Base-by-base conservation (phyloP, 2,113 vertebrate genomes). In the Pitta sordida region DNA sequence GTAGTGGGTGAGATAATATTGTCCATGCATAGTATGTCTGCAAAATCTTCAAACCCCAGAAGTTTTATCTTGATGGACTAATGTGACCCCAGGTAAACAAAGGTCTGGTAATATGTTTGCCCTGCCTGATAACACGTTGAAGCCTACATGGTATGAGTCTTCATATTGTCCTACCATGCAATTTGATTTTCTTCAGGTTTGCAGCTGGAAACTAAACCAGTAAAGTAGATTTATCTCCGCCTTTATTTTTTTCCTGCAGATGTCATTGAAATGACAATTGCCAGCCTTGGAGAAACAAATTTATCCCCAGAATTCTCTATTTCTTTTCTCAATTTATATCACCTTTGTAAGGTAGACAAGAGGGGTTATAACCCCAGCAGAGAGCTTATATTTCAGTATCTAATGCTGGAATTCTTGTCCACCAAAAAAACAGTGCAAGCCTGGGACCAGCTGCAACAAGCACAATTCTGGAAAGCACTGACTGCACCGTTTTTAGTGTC, bases 401-500 rank as follows among this genome's bases (percentile, higher is more conserved):
- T 51, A 73, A 17, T 10, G 15, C 16, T 63, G 27, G 11, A 83
- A 85, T 94, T 94, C 55, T 58, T 60, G 46, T 59, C 43, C 46
- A 41, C 39, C 70, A 60, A 75, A 14, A 41, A 65, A 86, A 43
- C 52, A 34, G 37, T 30, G 21, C 1, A 5, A 91, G 75, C 59
- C 70, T 59, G 46, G 46, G 68, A 55, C 30, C 68, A 55, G 52
- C n/a, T 73, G 85, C 53, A 88, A 37, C 0, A 0, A 87, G 71
- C 43, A 39, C 51, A 34, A 21, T 83, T 94, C 53, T 90, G 84
- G 51, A 82, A 89, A 91, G 55, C 62, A 62, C 5, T 30, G 51
- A 20, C 86, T 73, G 51, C 67, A 51, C 68, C 75, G 39, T 88
- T 93, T 91, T 91, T 87, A 91, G 58, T 88, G 90, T 67, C 71